Evolutionary conservation across 1,140 invertebrate genomes (phyloP).

Genomic region (Palaemon carinicauda): DNA sequence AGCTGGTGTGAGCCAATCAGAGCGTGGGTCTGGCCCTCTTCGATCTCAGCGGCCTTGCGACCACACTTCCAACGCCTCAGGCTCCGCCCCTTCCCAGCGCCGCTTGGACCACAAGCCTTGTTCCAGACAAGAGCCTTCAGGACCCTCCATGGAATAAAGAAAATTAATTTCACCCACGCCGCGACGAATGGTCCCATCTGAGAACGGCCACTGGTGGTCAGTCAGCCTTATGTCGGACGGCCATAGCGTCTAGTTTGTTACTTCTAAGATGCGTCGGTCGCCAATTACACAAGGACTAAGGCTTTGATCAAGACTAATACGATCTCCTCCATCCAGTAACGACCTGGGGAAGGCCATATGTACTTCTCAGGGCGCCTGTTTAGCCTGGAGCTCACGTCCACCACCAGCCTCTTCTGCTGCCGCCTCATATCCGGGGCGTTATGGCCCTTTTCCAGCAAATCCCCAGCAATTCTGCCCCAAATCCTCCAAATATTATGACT

Average conservation of each 20-base stretch:
- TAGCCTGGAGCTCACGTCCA: slow-evolving; percentile 58
- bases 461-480: slow-evolving; percentile 52
- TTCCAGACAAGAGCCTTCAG: slow-evolving; percentile 57
- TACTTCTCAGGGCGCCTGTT: slow-evolving; percentile 55
- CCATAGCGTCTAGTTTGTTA: slow-evolving; percentile 55
- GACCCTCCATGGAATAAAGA: slow-evolving; percentile 58
- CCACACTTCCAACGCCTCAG: slow-evolving; percentile 55
- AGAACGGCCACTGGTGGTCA: slow-evolving; percentile 52
- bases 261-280: slow-evolving; percentile 53
- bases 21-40: slow-evolving; percentile 46
- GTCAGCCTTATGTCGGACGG: slow-evolving; percentile 51
- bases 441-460: slow-evolving; percentile 58
- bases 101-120: slow-evolving; percentile 55
- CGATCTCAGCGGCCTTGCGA: slow-evolving; percentile 46
- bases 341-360: slow-evolving; percentile 57
- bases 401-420: slow-evolving; percentile 54
- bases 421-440: slow-evolving; percentile 53
- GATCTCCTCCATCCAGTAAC: slow-evolving; percentile 58
- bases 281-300: slow-evolving; percentile 56
- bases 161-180: slow-evolving; percentile 58
- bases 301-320: slow-evolving; percentile 59
- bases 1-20: slow-evolving; percentile 54
- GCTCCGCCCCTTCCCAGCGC: slow-evolving; percentile 53
- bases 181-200: slow-evolving; percentile 57
- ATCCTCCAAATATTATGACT: slow-evolving; percentile 57